Evolutionary conservation across 53 echinoderm and acorn worm genomes (phyloP), one percentile per base, ranked within the genome.

Genomic region (Actinopyga echinites): DNA sequence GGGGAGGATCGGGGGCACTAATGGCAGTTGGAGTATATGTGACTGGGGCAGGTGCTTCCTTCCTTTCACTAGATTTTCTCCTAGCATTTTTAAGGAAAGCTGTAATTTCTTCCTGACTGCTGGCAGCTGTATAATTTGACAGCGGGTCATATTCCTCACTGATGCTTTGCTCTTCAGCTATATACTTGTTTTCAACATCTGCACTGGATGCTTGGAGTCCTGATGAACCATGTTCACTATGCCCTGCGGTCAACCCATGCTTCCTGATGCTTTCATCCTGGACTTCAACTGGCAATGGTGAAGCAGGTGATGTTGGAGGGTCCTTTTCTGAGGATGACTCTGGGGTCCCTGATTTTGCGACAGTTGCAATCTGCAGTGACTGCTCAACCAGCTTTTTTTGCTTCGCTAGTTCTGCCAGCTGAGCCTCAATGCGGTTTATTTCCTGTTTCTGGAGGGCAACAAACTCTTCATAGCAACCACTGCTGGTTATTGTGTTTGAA

Each of bases 381-480:
- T 49, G 77, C 49, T 77, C 77, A 1, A 55, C 77, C n/a, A 77
- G 53, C 29, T 53, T 32, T 20, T 77, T 77, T 56, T 77, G 77
- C 29, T 56, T 53, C 1, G 77, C 77, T 21, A 77, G 21, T 55
- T 77, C 77, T 55, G 56, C 77, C 5, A 77, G 77, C 32, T 77
- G 77, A 24, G 77, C 54, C 28, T 77, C 77, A 30, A 77, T 56
- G 21, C 77, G 26, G 56, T 55, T 77, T 23, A 77, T 77, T 32
- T 77, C 77, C 77, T 57, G 77, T 54, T 77, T 77, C 33, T 77
- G 77, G 15, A 77, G 56, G 31, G 77, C 56, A 21, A 77, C 77
- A 77, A 77, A 57, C 21, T 77, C 77, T 0, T 31, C 54, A 54
- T 32, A 77, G 21, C 54, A 53, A 5, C 77, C 77, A 9, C 55